phyloP scores from a whole-genome alignment of 1,140 invertebrate species.

The Bombus haemorrhoidalis region DNA sequence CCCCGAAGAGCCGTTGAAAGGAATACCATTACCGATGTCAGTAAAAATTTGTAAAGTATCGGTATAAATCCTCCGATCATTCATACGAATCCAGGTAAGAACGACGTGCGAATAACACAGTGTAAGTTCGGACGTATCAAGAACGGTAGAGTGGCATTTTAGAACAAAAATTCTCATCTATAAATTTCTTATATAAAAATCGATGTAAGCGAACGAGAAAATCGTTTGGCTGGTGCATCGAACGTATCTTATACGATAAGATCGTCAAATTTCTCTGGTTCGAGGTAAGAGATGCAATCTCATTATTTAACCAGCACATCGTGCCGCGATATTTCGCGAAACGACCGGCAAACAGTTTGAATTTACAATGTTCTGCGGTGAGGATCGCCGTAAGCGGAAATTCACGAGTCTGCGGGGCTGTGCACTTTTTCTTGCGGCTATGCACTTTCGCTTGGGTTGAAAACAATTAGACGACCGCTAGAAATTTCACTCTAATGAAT shows the following conservation, averaged over 20 bases:
- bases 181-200: no score
- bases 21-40: background rate
- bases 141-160: no score
- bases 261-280: background rate
- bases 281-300: background rate
- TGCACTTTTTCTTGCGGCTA: background rate
- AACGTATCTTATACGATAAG: background rate
- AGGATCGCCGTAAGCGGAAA: constrained; percentile 21
- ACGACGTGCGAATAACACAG: constrained; percentile 39
- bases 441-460: constrained; percentile 8
- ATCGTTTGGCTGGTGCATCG: background rate
- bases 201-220: background rate
- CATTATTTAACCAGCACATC: constrained; percentile 21
- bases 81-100: constrained; percentile 42
- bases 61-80: constrained; percentile 17
- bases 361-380: constrained; percentile 14
- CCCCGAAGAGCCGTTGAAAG: constrained; percentile 15
- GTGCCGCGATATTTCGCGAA: background rate
- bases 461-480: constrained; percentile 19
- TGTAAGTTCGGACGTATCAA: background rate
- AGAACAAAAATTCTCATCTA: no score
- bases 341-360: constrained; percentile 6
- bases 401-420: background rate
- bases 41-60: background rate
- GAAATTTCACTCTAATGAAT: constrained; percentile 40